Evolutionary conservation across 2,113 vertebrate genomes (phyloP), one percentile per base, ranked within the genome.

Genomic region (Heterochromis multidens): DNA sequence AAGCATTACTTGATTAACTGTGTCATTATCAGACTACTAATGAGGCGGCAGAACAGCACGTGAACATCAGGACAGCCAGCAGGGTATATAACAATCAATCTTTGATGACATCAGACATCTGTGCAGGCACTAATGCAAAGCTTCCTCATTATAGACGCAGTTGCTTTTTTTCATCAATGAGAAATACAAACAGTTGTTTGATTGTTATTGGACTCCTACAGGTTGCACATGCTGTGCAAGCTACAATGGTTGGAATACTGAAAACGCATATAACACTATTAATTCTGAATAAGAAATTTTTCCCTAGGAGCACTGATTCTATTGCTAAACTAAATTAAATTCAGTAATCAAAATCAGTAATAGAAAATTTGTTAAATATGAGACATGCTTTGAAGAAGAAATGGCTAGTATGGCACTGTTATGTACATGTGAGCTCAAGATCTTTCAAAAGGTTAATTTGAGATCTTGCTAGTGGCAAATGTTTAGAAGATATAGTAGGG

Each of bases 81-180:
- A 84, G 90, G 91, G 87, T 76, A 59, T 29, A 79, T 21, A 87
- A 63, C 81, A 84, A 93, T 94, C 93, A 84, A 82, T 91, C 87
- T 90, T 89, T 89, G 89, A 91, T 81, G 92, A 87, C 91, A 92
- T 90, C 90, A 93, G 87, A 86, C 91, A 93, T 93, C 91, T 93
- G 91, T 79, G 89, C 85, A 60, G 80, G 60, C 79, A 6, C 86
- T 74, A 82, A 87, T 82, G 84, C 80, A 83, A 85, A 89, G 76
- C 83, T 63, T 82, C 82, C 88, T 93, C 82, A 88, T 90, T 90
- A 89, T 56, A 86, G 87, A 87, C 23, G 2, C 87, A 58, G 78
- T 81, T 12, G 49, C 77, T 61, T 76, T 87, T 87, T 67, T 85
- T 87, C 80, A 89, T 91, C 86, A 89, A 82, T 14, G 56, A 86